Base-by-base conservation (phyloP, 2,797 vertebrate genomes). In the Crenuchus spilurus region DNA sequence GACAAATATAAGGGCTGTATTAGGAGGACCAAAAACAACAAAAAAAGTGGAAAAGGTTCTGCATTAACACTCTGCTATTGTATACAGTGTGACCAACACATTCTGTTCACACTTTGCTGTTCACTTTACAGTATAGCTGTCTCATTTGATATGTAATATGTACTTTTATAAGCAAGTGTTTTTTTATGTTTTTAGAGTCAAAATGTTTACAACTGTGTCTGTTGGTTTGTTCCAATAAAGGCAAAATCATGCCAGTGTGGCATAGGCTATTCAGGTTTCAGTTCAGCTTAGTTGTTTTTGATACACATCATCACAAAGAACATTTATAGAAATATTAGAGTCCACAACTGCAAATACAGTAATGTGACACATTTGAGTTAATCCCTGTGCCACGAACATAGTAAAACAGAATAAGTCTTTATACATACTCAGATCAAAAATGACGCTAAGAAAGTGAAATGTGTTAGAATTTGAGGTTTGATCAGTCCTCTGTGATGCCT, bases 131-230 rank as follows among this genome's bases (percentile, higher is more conserved):
- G 18, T n/a, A n/a, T n/a, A n/a, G n/a, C 5, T 74, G 51, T 55
- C 18, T 46, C 11, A 13, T 55, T 71, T 51, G 42, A 58, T 58
- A 18, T 6, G 51, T 72, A 24, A 49, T 66, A 60, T 55, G 22
- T 63, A 65, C 68, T 71, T 72, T 72, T 65, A 30, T 76, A 70
- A 48, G 42, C 68, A 57, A 31, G n/a, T 48, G 9, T 55, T 46
- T 63, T 61, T 69, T 52, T n/a, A n/a, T n/a, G n/a, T n/a, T n/a
- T 75, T 63, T 49, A 46, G 8, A 60, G 75, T 76, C 75, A 72
- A 41, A 76, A 72, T 76, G 75, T 76, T 76, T 76, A 76, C 75
- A 76, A 31, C 39, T 41, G 18, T 54, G 37, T 71, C 65, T 70
- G 41, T 39, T 66, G 68, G 75, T 55, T 76, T 5, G 42, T 37